These are phyloP conservation scores for Nyctereutes procyonoides DNA, from an alignment of 2,113 vertebrate genomes.

Conservation along the genomic window DNA sequence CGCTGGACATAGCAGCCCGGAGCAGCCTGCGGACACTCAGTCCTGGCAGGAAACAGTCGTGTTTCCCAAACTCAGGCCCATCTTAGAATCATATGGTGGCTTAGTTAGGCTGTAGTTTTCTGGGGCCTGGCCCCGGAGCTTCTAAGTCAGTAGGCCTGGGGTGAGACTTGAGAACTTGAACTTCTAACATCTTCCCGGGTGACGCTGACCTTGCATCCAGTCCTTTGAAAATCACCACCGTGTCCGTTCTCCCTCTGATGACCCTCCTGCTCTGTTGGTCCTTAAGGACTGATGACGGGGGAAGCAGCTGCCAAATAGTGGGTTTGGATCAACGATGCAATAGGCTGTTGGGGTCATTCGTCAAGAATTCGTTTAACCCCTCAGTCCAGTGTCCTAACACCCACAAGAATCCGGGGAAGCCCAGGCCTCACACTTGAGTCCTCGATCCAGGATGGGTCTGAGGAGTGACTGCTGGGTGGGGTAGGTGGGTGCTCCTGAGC, in stretches of 20 bases:
- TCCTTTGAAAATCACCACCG: neutral
- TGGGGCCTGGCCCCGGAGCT: neutral
- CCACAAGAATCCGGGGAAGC: neutral
- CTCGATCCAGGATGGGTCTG: neutral
- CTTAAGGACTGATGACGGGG: too few species aligned
- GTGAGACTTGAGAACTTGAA: neutral
- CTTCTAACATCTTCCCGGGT: neutral
- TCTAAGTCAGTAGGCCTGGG: neutral
- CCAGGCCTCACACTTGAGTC: rapidly evolving
- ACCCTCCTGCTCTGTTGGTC: neutral
- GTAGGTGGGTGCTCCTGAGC: too few species aligned
- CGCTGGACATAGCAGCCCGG: neutral
- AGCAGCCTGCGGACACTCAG: too few species aligned
- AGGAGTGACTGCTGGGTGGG: neutral
- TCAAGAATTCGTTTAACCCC: neutral
- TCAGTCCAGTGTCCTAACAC: neutral
- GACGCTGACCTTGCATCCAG: neutral
- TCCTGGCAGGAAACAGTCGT: neutral
- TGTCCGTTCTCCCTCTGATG: neutral
- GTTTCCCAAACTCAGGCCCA: neutral
- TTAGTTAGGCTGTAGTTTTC: neutral
- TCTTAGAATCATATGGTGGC: neutral
- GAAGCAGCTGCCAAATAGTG: neutral
- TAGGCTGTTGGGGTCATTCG: rapidly evolving
- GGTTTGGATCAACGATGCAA: neutral